Percentiles rank a stretch among this genome's conserved stretches.
These are phyloP conservation scores for Stenurella melanura DNA, from an alignment of 2,888 invertebrate genomes.

Conservation along the genomic window DNA sequence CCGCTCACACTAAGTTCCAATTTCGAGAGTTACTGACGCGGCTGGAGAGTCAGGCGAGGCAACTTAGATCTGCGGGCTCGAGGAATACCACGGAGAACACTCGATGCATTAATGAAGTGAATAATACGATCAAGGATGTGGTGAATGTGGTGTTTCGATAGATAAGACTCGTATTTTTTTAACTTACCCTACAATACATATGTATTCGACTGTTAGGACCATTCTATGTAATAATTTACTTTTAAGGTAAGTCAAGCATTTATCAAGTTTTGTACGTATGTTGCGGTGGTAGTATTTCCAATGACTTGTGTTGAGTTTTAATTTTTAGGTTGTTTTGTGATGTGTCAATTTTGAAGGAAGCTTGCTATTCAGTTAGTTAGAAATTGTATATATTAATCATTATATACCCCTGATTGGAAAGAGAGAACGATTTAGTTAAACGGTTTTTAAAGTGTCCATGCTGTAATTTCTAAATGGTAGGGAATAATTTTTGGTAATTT, in stretches of 20 bases:
- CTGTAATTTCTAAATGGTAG: no score
- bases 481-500: no score
- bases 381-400: background rate
- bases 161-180: constrained; percentile 45
- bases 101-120: constrained; percentile 82
- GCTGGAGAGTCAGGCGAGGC: constrained; percentile 82
- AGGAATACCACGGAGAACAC: constrained; percentile 82
- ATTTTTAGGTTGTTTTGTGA: constrained; percentile 45
- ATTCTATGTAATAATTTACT: constrained; percentile 60
- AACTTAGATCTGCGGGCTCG: constrained; percentile 81
- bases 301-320: constrained; percentile 44
- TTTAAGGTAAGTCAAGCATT: constrained; percentile 67
- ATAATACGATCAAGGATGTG: constrained; percentile 83
- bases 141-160: constrained; percentile 80
- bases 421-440: no score
- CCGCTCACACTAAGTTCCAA: constrained; percentile 92
- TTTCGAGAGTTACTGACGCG: constrained; percentile 85
- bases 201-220: constrained; percentile 66
- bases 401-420: background rate
- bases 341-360: constrained; percentile 33
- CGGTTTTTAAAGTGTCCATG: no score
- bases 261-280: constrained; percentile 57
- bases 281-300: constrained; percentile 55
- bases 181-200: constrained; percentile 54
- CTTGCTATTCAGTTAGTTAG: background rate